Percentiles rank a stretch among this genome's conserved stretches.
phyloP scores from a whole-genome alignment of 2,888 invertebrate genomes.

The Heteromurus nitidus region DNA sequence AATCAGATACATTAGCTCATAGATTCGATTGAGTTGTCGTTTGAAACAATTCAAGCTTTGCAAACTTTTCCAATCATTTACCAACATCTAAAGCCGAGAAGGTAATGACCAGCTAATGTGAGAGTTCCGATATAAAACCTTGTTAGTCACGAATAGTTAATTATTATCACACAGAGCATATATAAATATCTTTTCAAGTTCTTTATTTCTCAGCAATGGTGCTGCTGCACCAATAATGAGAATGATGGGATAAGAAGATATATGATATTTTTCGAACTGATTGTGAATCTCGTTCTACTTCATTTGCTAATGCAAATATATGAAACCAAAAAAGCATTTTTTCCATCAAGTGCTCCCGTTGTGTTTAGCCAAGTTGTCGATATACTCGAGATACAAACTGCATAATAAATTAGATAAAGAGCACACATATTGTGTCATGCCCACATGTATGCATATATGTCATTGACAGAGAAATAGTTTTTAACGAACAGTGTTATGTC shows the following conservation, averaged over 20 bases:
- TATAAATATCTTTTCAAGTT: neutral
- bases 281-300: neutral
- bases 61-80: slow-evolving; percentile 7
- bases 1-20: no score
- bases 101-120: slow-evolving; percentile 55
- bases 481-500: neutral
- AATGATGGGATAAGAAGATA: slow-evolving; percentile 2
- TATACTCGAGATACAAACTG: neutral
- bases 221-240: neutral
- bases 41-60: no score
- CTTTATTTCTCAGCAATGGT: neutral
- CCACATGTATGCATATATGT: neutral
- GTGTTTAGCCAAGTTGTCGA: neutral
- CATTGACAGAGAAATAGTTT: slow-evolving; percentile 8
- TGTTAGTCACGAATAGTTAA: slow-evolving; percentile 24
- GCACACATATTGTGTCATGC: slow-evolving; percentile 46
- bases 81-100: slow-evolving; percentile 16
- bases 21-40: no score
- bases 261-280: no score
- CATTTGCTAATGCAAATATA: no score
- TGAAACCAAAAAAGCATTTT: neutral
- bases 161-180: neutral
- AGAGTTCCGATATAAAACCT: slow-evolving; percentile 48
- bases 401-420: slow-evolving; percentile 49
- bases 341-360: neutral